Evolutionary conservation across 2,113 vertebrate genomes (phyloP), one percentile per base, ranked within the genome.

Genomic region (Dissostichus mawsoni): DNA sequence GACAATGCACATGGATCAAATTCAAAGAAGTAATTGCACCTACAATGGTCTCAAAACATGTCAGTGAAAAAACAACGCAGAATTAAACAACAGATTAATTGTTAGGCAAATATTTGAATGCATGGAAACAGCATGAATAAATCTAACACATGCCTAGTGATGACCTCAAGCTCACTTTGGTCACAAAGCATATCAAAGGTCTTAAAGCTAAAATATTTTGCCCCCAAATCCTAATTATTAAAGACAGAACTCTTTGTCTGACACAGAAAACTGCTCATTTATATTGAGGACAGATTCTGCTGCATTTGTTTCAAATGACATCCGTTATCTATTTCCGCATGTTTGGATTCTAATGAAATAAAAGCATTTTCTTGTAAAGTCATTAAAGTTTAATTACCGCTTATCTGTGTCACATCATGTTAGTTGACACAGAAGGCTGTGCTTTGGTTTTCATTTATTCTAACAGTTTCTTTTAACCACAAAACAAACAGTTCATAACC

Each of bases 361-460:
- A 90, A 81, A 83, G 86, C 78, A 33, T 90, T 78, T 86, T 78
- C 76, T 64, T 89, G 85, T 84, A 50, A 36, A 2, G 44, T 25
- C 78, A 80, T 90, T 13, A 79, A 75, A 76, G 5, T 82, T 87
- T 82, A 68, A 90, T 80, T 11, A 23, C 16, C 2, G 3, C 9
- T 53, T 78, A 65, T 69, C 64, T 56, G 9, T 11, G 51, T 66
- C 41, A 52, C 45, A 63, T 73, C 8, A 57, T 55, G 51, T 41
- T 17, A 14, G n/a, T 41, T 41, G 61, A 70, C 33, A 52, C n/a
- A 23, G 1, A 5, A 45, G 36, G 18, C 51, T 56, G 69, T 10
- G 69, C 58, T 83, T 70, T 55, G 18, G 14, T 16, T 62, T 61
- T 36, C 56, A 48, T 20, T 20, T 18, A 17, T 8, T 36, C 3